Evolutionary conservation across 2,113 vertebrate species (phyloP).

Genomic region (Saguinus imperator): DNA sequence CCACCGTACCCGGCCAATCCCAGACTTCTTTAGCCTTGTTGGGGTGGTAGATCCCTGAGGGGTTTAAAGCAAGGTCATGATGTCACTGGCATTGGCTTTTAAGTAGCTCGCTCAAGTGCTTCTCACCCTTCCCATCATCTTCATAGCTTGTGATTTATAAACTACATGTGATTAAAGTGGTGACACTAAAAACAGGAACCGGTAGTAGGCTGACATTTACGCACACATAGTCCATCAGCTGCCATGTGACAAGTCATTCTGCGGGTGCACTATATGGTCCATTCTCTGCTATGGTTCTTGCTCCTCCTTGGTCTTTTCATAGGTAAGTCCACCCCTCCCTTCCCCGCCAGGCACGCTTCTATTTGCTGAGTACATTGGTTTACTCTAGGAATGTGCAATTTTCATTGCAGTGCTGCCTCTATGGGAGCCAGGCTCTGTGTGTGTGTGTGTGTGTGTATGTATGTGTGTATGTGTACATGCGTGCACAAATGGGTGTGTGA

Average conservation of each 20-base stretch:
- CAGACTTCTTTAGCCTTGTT: not conserved
- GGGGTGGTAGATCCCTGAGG: not conserved
- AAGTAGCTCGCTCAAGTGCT: not conserved
- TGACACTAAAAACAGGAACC: not conserved
- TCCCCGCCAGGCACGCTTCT: not conserved
- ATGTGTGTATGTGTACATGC: too few relatives aligned
- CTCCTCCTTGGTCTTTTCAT: not conserved
- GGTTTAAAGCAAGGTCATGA: not conserved
- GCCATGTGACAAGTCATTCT: not conserved
- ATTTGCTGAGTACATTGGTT: not conserved
- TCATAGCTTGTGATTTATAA: not conserved
- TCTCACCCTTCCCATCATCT: not conserved
- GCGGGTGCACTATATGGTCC: not conserved
- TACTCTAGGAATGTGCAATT: not conserved
- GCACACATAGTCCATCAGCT: fast-evolving
- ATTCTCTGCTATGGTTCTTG: not conserved
- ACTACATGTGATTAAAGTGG: not conserved
- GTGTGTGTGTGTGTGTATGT: not conserved
- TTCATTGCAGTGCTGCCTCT: not conserved
- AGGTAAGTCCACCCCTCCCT: not conserved
- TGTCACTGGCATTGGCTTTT: not conserved
- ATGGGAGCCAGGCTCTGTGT: not conserved
- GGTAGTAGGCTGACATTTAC: not conserved
- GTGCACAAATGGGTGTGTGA: too few relatives aligned
- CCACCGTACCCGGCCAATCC: not conserved